phyloP scores from a whole-genome alignment of 2,113 vertebrate genomes.

The Mobula birostris region DNA sequence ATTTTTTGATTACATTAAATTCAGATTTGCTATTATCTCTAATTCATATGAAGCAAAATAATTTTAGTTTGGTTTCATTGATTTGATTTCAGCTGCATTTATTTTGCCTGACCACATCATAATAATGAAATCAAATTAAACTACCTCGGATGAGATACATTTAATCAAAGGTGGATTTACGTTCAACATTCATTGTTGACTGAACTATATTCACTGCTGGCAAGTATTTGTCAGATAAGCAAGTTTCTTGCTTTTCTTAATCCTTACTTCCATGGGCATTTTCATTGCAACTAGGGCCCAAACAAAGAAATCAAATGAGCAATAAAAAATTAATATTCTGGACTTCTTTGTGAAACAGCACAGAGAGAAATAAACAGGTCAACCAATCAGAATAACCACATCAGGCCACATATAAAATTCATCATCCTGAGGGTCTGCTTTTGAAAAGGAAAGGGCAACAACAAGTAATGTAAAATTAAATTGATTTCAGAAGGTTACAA shows the following conservation, averaged over 20 bases:
- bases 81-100: background rate
- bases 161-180: constrained; percentile 13
- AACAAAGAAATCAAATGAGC: background rate
- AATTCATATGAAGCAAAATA: background rate
- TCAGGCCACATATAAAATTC: background rate
- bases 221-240: background rate
- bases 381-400: background rate
- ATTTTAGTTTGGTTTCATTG: background rate
- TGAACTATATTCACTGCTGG: background rate
- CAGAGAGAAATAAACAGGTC: background rate
- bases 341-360: background rate
- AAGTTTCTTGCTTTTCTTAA: constrained; percentile 3
- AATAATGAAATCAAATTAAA: background rate
- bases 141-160: background rate
- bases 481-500: background rate
- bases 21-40: background rate
- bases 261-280: background rate
- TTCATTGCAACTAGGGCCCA: background rate
- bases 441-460: background rate
- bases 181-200: background rate
- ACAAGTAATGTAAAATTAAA: background rate
- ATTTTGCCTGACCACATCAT: background rate
- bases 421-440: background rate
- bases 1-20: background rate
- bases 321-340: background rate